These are phyloP conservation scores for Coregonus ussuriensis DNA, from an alignment of 2,797 vertebrate species.

Conservation along the genomic window DNA sequence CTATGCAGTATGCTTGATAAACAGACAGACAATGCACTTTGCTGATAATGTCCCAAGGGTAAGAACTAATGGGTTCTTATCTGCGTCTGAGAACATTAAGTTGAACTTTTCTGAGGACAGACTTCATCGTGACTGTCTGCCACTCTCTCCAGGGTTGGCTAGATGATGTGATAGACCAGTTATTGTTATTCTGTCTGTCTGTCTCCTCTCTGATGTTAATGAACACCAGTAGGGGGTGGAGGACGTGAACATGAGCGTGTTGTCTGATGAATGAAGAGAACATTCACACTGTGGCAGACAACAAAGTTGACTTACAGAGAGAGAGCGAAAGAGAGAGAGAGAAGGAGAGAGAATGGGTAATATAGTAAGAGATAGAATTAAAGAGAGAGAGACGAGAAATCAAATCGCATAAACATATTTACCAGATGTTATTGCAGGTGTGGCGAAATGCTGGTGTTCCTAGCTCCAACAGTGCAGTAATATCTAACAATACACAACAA, in stretches of 20 bases:
- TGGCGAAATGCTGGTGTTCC: too few species aligned
- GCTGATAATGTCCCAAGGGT: not conserved
- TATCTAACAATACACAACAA: too few species aligned
- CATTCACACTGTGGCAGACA: constrained; percentile 6
- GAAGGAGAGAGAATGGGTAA: not conserved
- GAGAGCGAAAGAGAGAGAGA: not conserved
- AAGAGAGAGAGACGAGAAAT: not conserved
- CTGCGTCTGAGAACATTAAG: not conserved
- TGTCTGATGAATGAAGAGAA: constrained; percentile 6
- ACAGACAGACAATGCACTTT: not conserved
- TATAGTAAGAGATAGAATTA: not conserved
- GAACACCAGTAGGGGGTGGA: constrained; percentile 14
- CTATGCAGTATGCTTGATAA: not conserved
- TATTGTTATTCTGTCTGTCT: not conserved
- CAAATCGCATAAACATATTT: not conserved
- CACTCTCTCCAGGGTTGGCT: not conserved
- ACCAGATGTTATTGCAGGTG: too few species aligned
- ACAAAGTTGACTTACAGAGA: not conserved
- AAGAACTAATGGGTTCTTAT: not conserved
- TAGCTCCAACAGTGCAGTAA: too few species aligned
- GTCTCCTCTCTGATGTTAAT: constrained; percentile 22
- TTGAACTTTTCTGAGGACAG: not conserved
- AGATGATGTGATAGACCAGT: not conserved
- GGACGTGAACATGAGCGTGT: not conserved
- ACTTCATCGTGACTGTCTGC: not conserved